Percentiles rank a stretch among this genome's conserved stretches.
Conservation (phyloP, 2,888 invertebrate genomes). For the Phragmatobia fuliginosa region DNA sequence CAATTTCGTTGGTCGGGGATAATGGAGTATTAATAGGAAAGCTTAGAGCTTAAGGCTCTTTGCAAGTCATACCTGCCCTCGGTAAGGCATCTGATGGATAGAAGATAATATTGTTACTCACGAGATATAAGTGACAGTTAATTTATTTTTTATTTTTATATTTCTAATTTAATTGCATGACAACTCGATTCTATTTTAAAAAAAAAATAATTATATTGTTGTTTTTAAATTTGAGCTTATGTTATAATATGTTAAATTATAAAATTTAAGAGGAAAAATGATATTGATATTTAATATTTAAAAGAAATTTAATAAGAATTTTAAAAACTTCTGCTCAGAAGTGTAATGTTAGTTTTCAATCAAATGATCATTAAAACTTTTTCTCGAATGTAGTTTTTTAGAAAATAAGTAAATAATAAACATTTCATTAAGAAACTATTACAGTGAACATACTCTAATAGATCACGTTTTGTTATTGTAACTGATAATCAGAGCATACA, state of each 20-base stretch:
- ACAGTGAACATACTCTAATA: not conserved
- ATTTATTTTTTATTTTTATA: not conserved
- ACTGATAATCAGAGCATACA: too few species aligned
- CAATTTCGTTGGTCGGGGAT: constrained; percentile 15
- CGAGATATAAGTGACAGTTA: constrained; percentile 1
- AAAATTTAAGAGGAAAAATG: too few species aligned
- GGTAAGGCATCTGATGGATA: constrained; percentile 37
- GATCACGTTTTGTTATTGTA: not conserved
- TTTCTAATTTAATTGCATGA: not conserved
- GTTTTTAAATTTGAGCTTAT: too few species aligned
- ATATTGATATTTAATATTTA: too few species aligned
- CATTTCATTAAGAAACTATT: too few species aligned
- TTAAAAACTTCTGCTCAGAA: too few species aligned
- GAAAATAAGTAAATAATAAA: not conserved
- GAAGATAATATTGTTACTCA: constrained; percentile 23
- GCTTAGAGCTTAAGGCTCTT: constrained; percentile 16
- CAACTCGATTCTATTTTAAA: not conserved
- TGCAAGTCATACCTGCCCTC: constrained; percentile 17
- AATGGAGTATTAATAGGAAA: constrained; percentile 22
- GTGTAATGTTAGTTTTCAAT: not conserved
- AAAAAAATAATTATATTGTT: too few species aligned
- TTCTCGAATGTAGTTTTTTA: not conserved
- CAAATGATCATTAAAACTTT: not conserved
- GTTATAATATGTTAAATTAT: too few species aligned
- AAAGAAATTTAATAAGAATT: too few species aligned